Evolutionary conservation across 2,888 invertebrate genomes (phyloP), one percentile per base, ranked within the genome.

Genomic region (Cantharis lateralis): DNA sequence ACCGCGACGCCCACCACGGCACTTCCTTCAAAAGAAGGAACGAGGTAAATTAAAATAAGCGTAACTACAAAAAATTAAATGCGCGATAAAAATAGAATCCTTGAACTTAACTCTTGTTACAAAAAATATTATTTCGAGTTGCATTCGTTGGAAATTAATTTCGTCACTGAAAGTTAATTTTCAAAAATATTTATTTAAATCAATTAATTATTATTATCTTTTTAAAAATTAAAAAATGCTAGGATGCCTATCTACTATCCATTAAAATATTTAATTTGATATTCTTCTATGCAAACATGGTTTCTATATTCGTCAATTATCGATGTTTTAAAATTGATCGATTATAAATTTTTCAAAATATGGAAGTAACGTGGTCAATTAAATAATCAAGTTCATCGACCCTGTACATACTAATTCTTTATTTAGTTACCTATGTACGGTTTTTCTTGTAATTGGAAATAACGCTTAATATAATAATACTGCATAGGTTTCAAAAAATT

Each of bases 1-100:
- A 88, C 90, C 77, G 90, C 90, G 68, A 84, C 85, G 71, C 84
- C 84, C n/a, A 90, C 90, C 75, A 90, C 90, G 84, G 89, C 90
- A 81, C 80, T 78, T 24, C 77, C 78, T 9, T 79, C 79, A 26
- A 83, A 82, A 72, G 84, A 86, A 82, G 81, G 87, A 84, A 86
- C 77, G 84, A 88, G 81, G 83, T 85, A 82, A 79, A 18, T 48
- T 7, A 48, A 48, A 48, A 48, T 48, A 48, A 48, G n/a, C 48
- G n/a, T 48, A 48, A 48, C 48, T n/a, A 48, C n/a, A 48, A 48
- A 48, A 48, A 7, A 13, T 48, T 48, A n/a, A n/a, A 48, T 7
- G 2, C 48, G 48, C 48, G 48, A 48, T 48, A 48, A 48, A 48
- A 48, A 48, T 48, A 48, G 48, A 48, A 48, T 48, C 48, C 48